phyloP scores from a whole-genome alignment of 2,888 invertebrate species.

The Caenorhabditis japonica region DNA sequence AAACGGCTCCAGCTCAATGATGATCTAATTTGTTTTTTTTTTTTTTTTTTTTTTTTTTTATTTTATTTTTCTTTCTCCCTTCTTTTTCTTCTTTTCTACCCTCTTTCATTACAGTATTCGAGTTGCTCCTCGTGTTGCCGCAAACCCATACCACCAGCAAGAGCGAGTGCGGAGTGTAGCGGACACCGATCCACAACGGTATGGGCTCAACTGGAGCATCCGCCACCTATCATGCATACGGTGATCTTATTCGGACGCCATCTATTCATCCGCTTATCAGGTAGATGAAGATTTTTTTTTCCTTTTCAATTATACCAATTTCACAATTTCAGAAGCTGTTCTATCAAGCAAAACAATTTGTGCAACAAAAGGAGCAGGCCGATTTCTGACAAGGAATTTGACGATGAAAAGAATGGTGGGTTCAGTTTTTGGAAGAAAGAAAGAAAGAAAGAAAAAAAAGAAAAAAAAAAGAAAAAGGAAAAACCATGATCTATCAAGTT shows the following conservation, averaged over 20 bases:
- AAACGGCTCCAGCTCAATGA: background rate
- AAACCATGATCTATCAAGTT: constrained; percentile 29
- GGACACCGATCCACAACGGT: constrained; percentile 23
- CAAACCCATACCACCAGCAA: constrained; percentile 36
- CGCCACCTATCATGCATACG: constrained; percentile 69
- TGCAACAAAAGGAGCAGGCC: constrained; percentile 51
- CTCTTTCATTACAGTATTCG: constrained; percentile 43
- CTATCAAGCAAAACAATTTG: constrained; percentile 57
- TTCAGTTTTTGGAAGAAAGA: background rate
- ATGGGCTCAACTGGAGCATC: constrained; percentile 71
- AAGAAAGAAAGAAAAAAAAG: too few species aligned
- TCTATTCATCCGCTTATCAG: constrained; percentile 69
- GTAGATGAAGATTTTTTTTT: constrained; percentile 3
- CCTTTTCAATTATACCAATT: constrained; percentile 3
- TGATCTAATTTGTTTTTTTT: constrained; percentile 13
- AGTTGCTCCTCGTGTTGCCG: constrained; percentile 45
- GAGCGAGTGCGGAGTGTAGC: constrained; percentile 32
- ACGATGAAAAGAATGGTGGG: constrained; percentile 54
- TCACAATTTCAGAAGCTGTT: constrained; percentile 48
- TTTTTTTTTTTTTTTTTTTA: too few species aligned
- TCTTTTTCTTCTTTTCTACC: background rate
- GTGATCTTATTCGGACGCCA: constrained; percentile 70
- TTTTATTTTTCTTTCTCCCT: background rate
- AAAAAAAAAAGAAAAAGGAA: too few species aligned
- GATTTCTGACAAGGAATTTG: constrained; percentile 53